Conservation (phyloP, 2,888 invertebrate genomes). For the Serripes groenlandicus region DNA sequence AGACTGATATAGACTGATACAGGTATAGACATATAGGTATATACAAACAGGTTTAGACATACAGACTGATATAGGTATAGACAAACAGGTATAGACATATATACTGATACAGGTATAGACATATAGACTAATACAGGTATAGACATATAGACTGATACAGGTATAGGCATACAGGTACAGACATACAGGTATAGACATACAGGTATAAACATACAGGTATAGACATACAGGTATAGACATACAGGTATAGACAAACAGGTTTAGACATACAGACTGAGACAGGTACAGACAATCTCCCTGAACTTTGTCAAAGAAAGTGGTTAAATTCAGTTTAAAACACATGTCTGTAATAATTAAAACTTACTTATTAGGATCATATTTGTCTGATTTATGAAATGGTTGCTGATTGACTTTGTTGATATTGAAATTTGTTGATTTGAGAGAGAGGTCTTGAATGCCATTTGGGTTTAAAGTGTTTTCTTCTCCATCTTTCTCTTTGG, state of each 20-base stretch:
- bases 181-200: no score
- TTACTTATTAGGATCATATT: constrained; percentile 77
- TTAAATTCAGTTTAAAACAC: not conserved
- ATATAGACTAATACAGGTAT: not conserved
- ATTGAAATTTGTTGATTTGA: constrained; percentile 5
- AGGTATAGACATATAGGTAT: no score
- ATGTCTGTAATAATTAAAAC: no score
- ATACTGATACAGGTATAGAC: no score
- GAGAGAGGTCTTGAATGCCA: not conserved
- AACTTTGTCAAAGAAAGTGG: not conserved
- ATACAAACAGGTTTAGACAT: no score
- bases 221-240: no score
- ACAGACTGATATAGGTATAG: no score
- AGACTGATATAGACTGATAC: no score
- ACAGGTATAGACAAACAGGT: no score
- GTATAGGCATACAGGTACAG: not conserved
- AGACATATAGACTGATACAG: not conserved
- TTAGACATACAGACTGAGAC: no score
- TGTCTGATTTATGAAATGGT: constrained; percentile 57
- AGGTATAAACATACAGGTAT: not conserved
- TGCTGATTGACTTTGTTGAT: constrained; percentile 78
- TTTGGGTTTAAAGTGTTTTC: not conserved
- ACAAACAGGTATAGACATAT: no score
- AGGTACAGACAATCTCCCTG: not conserved
- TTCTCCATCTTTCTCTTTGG: not conserved